These are phyloP conservation scores for Spea multiplicata DNA, from an alignment of 2,113 vertebrate genomes.

Conservation along the genomic window DNA sequence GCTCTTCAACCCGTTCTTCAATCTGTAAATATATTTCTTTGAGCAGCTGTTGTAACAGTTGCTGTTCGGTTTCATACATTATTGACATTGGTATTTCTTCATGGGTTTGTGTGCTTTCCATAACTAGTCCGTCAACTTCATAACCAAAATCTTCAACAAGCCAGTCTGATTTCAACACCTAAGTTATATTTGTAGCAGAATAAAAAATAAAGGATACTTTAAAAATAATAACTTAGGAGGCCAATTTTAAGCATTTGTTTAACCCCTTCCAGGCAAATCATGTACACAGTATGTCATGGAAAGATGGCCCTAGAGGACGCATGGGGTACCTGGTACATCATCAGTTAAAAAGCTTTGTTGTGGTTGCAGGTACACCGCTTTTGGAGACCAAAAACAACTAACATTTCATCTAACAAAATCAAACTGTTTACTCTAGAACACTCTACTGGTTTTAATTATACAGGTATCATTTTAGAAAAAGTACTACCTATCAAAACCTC, in stretches of 20 bases:
- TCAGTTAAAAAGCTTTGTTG: neutral
- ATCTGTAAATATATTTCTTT: constrained; percentile 60
- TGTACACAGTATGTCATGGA: neutral
- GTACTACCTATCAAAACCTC: too few relatives aligned
- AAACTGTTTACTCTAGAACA: too few relatives aligned
- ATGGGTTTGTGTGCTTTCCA: constrained; percentile 1
- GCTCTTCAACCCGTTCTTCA: constrained; percentile 54
- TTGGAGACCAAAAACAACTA: neutral
- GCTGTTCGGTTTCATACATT: constrained; percentile 54
- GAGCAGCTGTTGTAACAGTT: constrained; percentile 69
- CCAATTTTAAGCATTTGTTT: too few relatives aligned
- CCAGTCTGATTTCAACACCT: constrained; percentile 60
- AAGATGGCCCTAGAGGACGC: neutral
- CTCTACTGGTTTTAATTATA: too few relatives aligned
- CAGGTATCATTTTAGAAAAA: too few relatives aligned
- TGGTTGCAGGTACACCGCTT: neutral
- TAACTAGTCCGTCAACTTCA: constrained; percentile 58
- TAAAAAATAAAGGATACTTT: neutral
- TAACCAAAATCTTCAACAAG: constrained; percentile 52
- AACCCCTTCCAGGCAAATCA: neutral
- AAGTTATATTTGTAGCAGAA: constrained; percentile 3
- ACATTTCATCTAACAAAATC: too few relatives aligned
- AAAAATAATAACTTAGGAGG: neutral
- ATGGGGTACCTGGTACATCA: neutral
- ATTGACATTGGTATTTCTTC: constrained; percentile 6